Conservation (phyloP, 2,113 vertebrate species). For the Salvelinus sp. region DNA sequence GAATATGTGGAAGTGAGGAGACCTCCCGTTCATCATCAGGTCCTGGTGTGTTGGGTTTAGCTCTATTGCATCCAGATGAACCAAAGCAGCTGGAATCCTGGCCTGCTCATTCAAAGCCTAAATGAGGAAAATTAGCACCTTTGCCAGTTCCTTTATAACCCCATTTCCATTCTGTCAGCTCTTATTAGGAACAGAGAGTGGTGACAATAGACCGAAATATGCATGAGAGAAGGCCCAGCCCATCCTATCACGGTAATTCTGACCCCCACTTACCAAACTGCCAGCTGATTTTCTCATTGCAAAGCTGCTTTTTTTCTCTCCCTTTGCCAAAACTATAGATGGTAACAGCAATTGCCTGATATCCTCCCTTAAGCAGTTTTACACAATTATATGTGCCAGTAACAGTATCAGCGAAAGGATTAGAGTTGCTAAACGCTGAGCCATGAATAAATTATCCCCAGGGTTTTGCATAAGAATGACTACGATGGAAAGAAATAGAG, state of each 20-base stretch:
- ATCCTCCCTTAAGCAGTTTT: conserved; percentile 43
- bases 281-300: conserved; percentile 58
- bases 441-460: conserved; percentile 49
- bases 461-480: conserved; percentile 28
- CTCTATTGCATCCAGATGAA: conserved; percentile 81
- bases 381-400: conserved; percentile 49
- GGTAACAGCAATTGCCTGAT: conserved; percentile 52
- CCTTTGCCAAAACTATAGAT: conserved; percentile 49
- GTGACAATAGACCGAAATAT: conserved; percentile 69
- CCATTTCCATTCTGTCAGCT: conserved; percentile 90
- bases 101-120: conserved; percentile 83
- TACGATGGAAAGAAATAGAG: conserved; percentile 8
- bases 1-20: conserved; percentile 39
- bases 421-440: conserved; percentile 49
- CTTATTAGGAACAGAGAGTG: conserved; percentile 75
- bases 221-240: conserved; percentile 56
- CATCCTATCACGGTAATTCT: conserved; percentile 64
- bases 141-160: conserved; percentile 82
- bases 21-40: conserved; percentile 74
- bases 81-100: conserved; percentile 75
- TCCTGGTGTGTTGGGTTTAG: conserved; percentile 81
- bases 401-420: conserved; percentile 36
- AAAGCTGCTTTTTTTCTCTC: conserved; percentile 25
- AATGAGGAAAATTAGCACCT: conserved; percentile 86
- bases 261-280: conserved; percentile 66